phyloP scores from a whole-genome alignment of 2,888 invertebrate genomes.

The Heliconius sara region DNA sequence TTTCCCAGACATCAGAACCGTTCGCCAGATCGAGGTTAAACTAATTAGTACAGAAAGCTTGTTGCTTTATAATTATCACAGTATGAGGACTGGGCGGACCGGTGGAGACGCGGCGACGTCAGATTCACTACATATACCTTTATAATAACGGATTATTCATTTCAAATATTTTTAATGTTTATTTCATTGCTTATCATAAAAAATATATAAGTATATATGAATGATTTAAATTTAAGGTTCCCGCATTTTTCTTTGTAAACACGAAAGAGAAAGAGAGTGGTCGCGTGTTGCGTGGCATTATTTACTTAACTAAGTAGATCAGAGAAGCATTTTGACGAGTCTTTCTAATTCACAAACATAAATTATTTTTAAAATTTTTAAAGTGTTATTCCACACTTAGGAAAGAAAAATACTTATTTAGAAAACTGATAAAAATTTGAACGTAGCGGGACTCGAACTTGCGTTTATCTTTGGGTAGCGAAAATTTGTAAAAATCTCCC shows the following conservation, averaged over 20 bases:
- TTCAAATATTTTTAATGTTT: not conserved
- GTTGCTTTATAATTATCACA: constrained; percentile 45
- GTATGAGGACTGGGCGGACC: constrained; percentile 43
- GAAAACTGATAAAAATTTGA: no score
- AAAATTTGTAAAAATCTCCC: no score
- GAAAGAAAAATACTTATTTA: no score
- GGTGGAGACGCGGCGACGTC: constrained; percentile 28
- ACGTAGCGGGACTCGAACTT: no score
- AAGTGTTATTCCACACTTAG: no score
- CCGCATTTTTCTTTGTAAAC: not conserved
- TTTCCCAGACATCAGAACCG: constrained; percentile 43
- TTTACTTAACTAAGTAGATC: not conserved
- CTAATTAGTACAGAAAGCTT: constrained; percentile 44
- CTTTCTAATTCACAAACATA: not conserved
- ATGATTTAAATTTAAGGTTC: not conserved
- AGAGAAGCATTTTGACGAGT: not conserved
- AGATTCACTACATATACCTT: constrained; percentile 27
- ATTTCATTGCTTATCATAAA: not conserved
- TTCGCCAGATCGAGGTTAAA: constrained; percentile 36
- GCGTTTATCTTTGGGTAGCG: no score
- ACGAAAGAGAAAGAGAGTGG: not conserved
- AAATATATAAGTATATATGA: not conserved
- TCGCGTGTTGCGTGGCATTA: no score
- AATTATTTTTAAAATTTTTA: not conserved
- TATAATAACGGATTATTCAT: constrained; percentile 3